phyloP scores from a whole-genome alignment of 2,888 invertebrate species.

The Neuroscelio doddi region DNA sequence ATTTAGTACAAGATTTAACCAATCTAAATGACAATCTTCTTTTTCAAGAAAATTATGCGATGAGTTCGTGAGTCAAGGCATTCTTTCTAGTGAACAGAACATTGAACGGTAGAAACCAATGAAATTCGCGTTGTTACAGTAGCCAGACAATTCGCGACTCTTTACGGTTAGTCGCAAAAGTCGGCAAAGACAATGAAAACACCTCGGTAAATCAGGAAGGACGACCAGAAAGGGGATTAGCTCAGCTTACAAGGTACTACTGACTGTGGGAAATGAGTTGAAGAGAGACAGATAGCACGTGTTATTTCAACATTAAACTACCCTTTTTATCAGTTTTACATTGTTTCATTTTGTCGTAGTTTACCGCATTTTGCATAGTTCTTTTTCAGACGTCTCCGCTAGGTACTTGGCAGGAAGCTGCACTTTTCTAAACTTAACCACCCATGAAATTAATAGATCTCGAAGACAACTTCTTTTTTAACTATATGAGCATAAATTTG shows the following conservation, averaged over 20 bases:
- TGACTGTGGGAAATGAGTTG: slow-evolving; percentile 41
- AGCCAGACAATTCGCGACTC: slow-evolving; percentile 6
- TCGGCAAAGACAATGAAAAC: slow-evolving; percentile 66
- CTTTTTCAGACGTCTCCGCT: slow-evolving; percentile 9
- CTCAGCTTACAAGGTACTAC: slow-evolving; percentile 65
- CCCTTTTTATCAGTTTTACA: slow-evolving; percentile 6
- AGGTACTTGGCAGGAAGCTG: slow-evolving; percentile 38
- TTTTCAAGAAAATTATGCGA: background rate
- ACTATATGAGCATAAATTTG: too few relatives aligned
- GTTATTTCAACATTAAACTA: slow-evolving; percentile 6
- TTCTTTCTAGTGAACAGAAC: background rate
- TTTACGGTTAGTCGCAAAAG: slow-evolving; percentile 18
- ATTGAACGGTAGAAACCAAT: slow-evolving; percentile 1
- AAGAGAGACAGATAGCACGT: slow-evolving; percentile 9
- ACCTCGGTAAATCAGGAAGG: slow-evolving; percentile 67
- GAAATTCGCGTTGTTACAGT: slow-evolving; percentile 4
- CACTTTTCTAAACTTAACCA: slow-evolving; percentile 63
- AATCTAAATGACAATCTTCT: background rate
- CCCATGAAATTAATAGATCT: slow-evolving; percentile 60
- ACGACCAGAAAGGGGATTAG: slow-evolving; percentile 64
- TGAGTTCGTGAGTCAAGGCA: background rate
- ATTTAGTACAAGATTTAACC: too few relatives aligned
- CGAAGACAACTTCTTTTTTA: too few relatives aligned
- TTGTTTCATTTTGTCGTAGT: slow-evolving; percentile 26
- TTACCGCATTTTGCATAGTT: slow-evolving; percentile 1